Evolutionary conservation across 2,888 invertebrate genomes (phyloP).

Genomic region (Brenthis hecate): DNA sequence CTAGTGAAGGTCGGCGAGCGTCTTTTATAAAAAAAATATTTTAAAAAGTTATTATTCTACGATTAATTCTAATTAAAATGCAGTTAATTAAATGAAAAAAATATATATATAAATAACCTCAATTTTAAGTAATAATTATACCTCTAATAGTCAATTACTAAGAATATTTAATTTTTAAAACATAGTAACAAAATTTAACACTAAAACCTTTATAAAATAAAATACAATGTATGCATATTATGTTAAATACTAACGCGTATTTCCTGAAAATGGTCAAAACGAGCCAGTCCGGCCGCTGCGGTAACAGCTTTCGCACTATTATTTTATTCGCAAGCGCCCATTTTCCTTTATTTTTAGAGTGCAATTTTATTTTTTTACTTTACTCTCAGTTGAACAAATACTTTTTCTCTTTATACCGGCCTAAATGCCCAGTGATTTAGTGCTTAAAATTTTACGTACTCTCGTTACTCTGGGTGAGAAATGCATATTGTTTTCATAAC

Average conservation of each 20-base stretch:
- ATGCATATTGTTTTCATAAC: background rate
- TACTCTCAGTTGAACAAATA: constrained; percentile 26
- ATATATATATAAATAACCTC: too few relatives aligned
- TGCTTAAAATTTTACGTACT: constrained; percentile 16
- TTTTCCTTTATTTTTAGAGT: constrained; percentile 25
- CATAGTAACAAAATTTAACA: background rate
- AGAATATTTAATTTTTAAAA: too few relatives aligned
- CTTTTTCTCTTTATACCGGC: constrained; percentile 25
- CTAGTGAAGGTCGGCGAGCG: too few relatives aligned
- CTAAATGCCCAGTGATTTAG: constrained; percentile 24
- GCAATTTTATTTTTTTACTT: constrained; percentile 17
- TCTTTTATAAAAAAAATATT: too few relatives aligned
- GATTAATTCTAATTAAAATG: too few relatives aligned
- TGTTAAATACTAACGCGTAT: background rate
- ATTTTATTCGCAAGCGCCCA: constrained; percentile 21
- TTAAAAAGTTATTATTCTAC: too few relatives aligned
- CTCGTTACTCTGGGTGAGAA: background rate
- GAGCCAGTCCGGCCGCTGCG: constrained; percentile 15
- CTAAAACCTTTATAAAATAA: background rate
- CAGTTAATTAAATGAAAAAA: too few relatives aligned
- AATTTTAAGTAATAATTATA: too few relatives aligned
- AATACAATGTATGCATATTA: background rate
- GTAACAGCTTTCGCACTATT: constrained; percentile 24
- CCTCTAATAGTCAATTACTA: too few relatives aligned
- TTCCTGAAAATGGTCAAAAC: constrained; percentile 6